phyloP scores from a whole-genome alignment of 2,113 vertebrate genomes.

The Ammodytes marinus region DNA sequence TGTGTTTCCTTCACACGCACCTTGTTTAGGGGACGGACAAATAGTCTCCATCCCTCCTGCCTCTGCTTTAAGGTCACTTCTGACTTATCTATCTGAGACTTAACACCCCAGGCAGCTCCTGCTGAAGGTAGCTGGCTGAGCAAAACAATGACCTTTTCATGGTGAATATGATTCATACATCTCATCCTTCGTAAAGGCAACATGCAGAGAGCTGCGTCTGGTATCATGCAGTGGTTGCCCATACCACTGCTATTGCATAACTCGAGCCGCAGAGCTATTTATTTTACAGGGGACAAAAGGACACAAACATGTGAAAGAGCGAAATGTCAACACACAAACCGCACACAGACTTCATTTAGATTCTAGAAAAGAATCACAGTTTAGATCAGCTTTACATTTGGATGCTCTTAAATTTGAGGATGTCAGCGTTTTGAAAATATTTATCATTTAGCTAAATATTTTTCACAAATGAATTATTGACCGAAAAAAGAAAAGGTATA shows the following conservation, averaged over 20 bases:
- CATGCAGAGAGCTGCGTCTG: constrained; percentile 60
- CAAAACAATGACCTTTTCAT: constrained; percentile 83
- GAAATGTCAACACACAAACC: constrained; percentile 28
- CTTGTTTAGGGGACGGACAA: constrained; percentile 61
- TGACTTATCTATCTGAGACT: constrained; percentile 76
- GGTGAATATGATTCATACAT: constrained; percentile 76
- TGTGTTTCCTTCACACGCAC: constrained; percentile 43
- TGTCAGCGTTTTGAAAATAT: neutral
- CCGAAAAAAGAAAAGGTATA: neutral
- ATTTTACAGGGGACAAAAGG: constrained; percentile 67
- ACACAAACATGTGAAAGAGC: constrained; percentile 54
- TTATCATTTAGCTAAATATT: neutral
- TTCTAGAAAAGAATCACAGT: constrained; percentile 9
- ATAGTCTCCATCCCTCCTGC: constrained; percentile 52
- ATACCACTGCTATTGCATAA: constrained; percentile 67
- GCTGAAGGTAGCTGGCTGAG: constrained; percentile 79
- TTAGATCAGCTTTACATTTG: constrained; percentile 15
- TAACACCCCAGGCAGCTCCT: constrained; percentile 72
- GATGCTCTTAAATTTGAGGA: neutral
- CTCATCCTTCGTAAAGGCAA: constrained; percentile 65
- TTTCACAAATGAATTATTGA: neutral
- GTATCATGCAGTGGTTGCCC: constrained; percentile 66
- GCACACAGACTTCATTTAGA: constrained; percentile 16
- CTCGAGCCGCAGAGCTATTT: constrained; percentile 57
- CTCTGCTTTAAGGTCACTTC: constrained; percentile 80